Evolutionary conservation across 2,888 invertebrate genomes (phyloP).

Genomic region (Megamerina dolium): DNA sequence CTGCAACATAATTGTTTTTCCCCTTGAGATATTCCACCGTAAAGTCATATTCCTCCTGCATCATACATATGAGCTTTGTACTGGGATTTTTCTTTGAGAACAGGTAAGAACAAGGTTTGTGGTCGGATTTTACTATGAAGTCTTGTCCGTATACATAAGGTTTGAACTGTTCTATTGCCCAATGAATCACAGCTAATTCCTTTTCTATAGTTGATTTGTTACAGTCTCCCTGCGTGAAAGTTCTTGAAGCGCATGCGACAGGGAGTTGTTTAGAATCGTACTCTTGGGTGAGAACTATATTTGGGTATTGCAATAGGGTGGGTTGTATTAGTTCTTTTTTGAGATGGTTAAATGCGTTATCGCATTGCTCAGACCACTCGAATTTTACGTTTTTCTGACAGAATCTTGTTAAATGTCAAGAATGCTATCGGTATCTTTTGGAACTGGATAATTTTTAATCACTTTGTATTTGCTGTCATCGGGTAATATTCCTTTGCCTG

Average conservation of each 20-base stretch:
- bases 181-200: slow-evolving; percentile 24
- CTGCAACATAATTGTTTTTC: no score
- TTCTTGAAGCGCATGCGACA: slow-evolving; percentile 18
- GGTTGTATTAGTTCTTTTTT: no score
- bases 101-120: no score
- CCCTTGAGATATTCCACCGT: not conserved
- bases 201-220: slow-evolving; percentile 26
- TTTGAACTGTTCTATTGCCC: no score
- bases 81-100: not conserved
- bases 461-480: slow-evolving; percentile 5
- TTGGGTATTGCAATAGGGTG: not conserved
- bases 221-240: slow-evolving; percentile 22
- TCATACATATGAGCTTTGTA: not conserved
- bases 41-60: not conserved
- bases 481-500: slow-evolving; percentile 18
- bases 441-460: not conserved
- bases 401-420: not conserved
- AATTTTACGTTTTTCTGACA: not conserved
- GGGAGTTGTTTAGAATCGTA: slow-evolving; percentile 13
- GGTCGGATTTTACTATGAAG: no score
- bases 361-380: no score
- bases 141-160: no score
- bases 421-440: not conserved
- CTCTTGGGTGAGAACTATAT: slow-evolving; percentile 10
- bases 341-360: no score